phyloP scores from a whole-genome alignment of 2,113 vertebrate species.

The Cepphus grylle region DNA sequence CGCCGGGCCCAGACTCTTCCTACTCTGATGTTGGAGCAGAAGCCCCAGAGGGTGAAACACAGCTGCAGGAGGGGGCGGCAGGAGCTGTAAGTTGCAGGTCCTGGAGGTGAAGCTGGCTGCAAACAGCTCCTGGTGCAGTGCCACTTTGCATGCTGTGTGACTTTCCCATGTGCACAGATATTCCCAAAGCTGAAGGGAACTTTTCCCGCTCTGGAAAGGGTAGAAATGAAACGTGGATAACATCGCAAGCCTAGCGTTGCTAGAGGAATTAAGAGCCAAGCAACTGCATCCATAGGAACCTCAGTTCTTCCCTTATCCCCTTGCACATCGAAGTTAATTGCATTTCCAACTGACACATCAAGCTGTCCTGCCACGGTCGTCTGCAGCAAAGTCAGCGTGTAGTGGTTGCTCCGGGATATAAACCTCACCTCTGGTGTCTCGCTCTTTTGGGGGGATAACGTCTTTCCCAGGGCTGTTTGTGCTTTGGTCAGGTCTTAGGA shows the following conservation, averaged over 20 bases:
- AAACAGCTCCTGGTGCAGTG: not conserved
- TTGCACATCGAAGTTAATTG: slow-evolving; percentile 35
- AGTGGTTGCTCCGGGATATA: slow-evolving; percentile 1
- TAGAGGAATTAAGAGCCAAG: slow-evolving; percentile 49
- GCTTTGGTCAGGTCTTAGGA: not conserved
- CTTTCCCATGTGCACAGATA: rapidly evolving
- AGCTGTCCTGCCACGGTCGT: not conserved
- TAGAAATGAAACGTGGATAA: not conserved
- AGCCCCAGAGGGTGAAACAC: not conserved
- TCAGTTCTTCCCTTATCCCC: slow-evolving; percentile 27
- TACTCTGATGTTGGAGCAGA: not conserved
- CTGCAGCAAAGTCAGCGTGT: not conserved
- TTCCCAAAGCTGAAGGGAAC: not conserved
- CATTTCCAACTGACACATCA: slow-evolving; percentile 39
- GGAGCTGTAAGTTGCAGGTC: not conserved
- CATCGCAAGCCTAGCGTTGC: not conserved
- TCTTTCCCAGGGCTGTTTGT: slow-evolving; percentile 14
- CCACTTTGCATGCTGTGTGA: rapidly evolving
- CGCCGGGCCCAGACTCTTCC: rapidly evolving
- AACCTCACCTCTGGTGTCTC: slow-evolving; percentile 8
- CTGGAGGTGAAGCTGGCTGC: not conserved
- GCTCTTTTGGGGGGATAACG: not conserved
- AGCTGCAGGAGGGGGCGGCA: not conserved
- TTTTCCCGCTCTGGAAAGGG: not conserved
- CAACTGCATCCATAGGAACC: slow-evolving; percentile 57